Evolutionary conservation across 2,113 vertebrate genomes (phyloP), one percentile per base, ranked within the genome.

Genomic region (Fukomys damarensis): DNA sequence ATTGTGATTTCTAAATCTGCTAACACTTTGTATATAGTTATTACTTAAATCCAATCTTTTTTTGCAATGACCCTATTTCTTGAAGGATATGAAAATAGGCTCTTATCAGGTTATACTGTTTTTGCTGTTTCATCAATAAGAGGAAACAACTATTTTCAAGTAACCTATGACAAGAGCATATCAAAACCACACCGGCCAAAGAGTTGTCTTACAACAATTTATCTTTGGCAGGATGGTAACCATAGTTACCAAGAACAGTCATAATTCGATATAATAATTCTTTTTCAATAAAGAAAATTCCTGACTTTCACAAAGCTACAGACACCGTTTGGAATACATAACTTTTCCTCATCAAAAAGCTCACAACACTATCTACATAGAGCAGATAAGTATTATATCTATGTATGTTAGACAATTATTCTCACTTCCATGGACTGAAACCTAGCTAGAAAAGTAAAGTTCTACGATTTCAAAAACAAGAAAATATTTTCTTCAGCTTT

Each of bases 61-160:
- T 94, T 54, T 63, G 41, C 86, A 90, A 83, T 77, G 58, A 91
- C 49, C 66, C 3, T 93, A 80, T 85, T 93, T 66, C 41, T 93
- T 93, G 56, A 89, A 86, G 61, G 16, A 83, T 52, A 89, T 85
- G 32, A 79, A 94, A 94, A 92, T 7, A 95, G 46, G 82, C 72
- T 54, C 20, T 91, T 72, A 95, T 82, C 26, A 63, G 58, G 38
- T 28, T 92, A 80, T 28, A 84, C 17, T 95, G 46, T 46, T 76
- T 41, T 56, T 83, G n/a, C 9, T 90, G 13, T 92, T 87, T 46
- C 38, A 90, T 83, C 74, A 92, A 12, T 83, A 74, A 66, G n/a
- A 8, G 84, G 81, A 94, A 81, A 72, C 6, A 77, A 89, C 1
- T 89, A 35, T 61, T 92, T 98, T 88, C 54, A 46, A 87, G 43